phyloP scores from a whole-genome alignment of 2,797 vertebrate genomes.

The Centropyge bicolor region DNA sequence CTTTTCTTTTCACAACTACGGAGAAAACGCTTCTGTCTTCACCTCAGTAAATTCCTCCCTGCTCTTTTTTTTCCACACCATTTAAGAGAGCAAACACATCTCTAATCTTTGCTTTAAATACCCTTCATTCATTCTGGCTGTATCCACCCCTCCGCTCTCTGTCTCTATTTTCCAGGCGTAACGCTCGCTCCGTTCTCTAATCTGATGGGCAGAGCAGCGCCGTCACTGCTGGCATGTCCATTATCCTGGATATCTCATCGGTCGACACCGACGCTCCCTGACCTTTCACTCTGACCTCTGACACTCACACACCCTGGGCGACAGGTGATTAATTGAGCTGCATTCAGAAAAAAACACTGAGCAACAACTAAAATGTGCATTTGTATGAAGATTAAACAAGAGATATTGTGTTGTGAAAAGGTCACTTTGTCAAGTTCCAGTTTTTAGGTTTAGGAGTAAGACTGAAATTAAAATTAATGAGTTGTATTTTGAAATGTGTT shows the following conservation, averaged over 20 bases:
- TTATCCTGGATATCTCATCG: slow-evolving; percentile 79
- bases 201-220: slow-evolving; percentile 47
- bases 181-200: slow-evolving; percentile 43
- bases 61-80: slow-evolving; percentile 61
- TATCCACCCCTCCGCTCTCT: slow-evolving; percentile 32
- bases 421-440: background rate
- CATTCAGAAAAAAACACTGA: slow-evolving; percentile 3
- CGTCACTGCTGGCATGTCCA: slow-evolving; percentile 71
- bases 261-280: slow-evolving; percentile 54
- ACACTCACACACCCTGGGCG: slow-evolving; percentile 36
- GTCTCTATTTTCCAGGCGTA: slow-evolving; percentile 39
- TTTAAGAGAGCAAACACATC: slow-evolving; percentile 77
- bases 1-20: slow-evolving; percentile 28
- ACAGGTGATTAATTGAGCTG: slow-evolving; percentile 67
- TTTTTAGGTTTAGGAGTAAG: background rate
- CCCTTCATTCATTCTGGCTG: slow-evolving; percentile 68
- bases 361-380: background rate
- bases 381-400: background rate
- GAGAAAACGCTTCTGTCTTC: slow-evolving; percentile 68
- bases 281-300: slow-evolving; percentile 73
- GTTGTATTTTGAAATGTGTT: background rate
- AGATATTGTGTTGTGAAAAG: background rate
- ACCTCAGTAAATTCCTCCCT: slow-evolving; percentile 63
- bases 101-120: slow-evolving; percentile 75
- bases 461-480: slow-evolving; percentile 1